Evolutionary conservation across 2,113 vertebrate genomes (phyloP), one percentile per base, ranked within the genome.

Genomic region (Megaceryle torquata): DNA sequence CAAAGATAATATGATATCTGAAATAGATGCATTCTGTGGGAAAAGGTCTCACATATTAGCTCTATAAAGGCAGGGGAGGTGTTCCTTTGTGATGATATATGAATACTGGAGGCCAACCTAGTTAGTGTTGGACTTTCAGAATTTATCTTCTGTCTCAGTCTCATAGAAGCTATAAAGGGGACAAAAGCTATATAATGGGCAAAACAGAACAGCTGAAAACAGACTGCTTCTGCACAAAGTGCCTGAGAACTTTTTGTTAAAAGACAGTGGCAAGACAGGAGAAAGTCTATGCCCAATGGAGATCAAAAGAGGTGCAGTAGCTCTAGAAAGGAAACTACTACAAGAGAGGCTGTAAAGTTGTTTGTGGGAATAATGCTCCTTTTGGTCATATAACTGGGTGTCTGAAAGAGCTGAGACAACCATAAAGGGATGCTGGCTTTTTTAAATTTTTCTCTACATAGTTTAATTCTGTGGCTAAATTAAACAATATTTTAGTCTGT

Each of bases 281-380:
- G 91, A 94, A 92, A 71, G 13, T 17, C 53, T 80, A 85, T 16
- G 0, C 85, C 82, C 64, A 59, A n/a, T 7, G 2, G 72, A 94
- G 88, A 97, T 95, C 88, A 94, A 96, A 95, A 82, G 92, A 74
- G 78, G 31, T 37, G 44, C 18, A 81, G 65, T 51, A 91, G 57
- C 50, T 91, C 56, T 94, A 63, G 37, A 81, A 89, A 87, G 69
- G 19, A 72, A 88, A 70, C 60, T 91, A 72, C 71, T 75, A n/a
- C 69, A 85, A 69, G 83, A 92, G n/a, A 3, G 4, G 48, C 63
- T 79, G 41, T 94, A 82, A 95, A 94, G 15, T 39, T 82, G 69
- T 70, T 82, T 92, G 89, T 91, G 84, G 84, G 65, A 95, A 88
- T 83, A 91, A 84, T 0, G 0, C 69, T 95, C 60, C 82, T 94